Percentiles rank a stretch among this genome's conserved stretches.
These are phyloP conservation scores for Apistogramma diplotaenia DNA, from an alignment of 2,113 vertebrate species.

Conservation along the genomic window DNA sequence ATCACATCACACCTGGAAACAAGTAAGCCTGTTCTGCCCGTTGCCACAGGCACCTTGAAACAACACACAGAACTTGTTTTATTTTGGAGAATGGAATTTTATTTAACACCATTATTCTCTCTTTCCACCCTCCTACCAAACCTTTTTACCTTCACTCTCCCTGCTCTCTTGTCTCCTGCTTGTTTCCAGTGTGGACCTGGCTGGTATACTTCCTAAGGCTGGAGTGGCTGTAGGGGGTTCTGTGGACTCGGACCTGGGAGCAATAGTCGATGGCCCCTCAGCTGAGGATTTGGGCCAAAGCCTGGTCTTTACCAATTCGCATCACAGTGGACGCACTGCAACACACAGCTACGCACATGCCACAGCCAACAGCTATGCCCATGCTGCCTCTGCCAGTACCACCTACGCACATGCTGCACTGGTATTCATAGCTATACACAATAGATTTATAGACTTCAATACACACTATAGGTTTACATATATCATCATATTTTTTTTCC, in stretches of 20 bases:
- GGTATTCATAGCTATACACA: constrained; percentile 50
- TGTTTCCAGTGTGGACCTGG: constrained; percentile 82
- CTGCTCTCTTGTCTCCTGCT: not conserved
- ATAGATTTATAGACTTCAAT: not conserved
- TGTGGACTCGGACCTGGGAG: constrained; percentile 75
- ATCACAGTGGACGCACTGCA: constrained; percentile 80
- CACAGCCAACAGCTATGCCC: constrained; percentile 84
- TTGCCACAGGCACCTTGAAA: not conserved
- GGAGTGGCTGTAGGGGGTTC: constrained; percentile 57
- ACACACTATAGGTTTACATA: not conserved
- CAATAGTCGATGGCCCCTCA: constrained; percentile 81
- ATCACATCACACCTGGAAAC: constrained; percentile 80
- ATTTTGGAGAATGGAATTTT: not conserved
- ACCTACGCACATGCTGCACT: constrained; percentile 83
- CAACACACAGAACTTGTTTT: rapidly evolving
- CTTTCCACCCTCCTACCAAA: not conserved
- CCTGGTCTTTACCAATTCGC: constrained; percentile 95
- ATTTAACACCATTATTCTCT: not conserved
- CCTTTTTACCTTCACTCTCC: not conserved
- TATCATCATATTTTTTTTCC: not conserved
- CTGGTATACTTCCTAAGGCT: constrained; percentile 84
- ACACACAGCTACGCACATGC: constrained; percentile 81
- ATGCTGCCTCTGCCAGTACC: constrained; percentile 81
- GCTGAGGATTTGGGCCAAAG: constrained; percentile 88
- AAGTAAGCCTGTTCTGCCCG: constrained; percentile 74